A percentile compares a stretch with the other conserved stretches of the same genome.
These are phyloP conservation scores for Chiloscyllium punctatum DNA, from an alignment of 2,797 vertebrate species.

Conservation along the genomic window DNA sequence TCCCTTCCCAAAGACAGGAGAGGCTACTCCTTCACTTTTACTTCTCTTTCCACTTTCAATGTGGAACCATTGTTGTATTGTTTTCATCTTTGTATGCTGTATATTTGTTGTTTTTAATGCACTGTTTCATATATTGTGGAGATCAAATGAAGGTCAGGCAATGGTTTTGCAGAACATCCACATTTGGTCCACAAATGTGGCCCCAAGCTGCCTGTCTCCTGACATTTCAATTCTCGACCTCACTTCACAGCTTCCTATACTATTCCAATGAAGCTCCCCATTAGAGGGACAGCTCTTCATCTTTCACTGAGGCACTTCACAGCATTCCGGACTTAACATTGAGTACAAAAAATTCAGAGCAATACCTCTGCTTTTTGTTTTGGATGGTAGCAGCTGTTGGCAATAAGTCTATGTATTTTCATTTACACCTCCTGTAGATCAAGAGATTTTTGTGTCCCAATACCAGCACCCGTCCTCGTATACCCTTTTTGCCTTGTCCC, in stretches of 20 bases:
- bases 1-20: too few relatives aligned
- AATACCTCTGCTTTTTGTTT: background rate
- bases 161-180: background rate
- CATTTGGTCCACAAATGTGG: background rate
- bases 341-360: background rate
- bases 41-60: too few relatives aligned
- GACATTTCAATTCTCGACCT: background rate
- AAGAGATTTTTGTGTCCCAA: background rate
- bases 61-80: too few relatives aligned
- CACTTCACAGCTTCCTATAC: background rate
- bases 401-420: background rate
- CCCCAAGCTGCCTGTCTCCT: background rate
- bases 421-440: background rate
- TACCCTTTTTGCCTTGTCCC: background rate
- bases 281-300: background rate
- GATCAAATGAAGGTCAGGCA: background rate
- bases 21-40: too few relatives aligned
- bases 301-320: background rate
- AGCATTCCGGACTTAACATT: background rate
- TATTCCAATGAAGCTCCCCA: background rate
- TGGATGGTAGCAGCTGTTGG: too few relatives aligned
- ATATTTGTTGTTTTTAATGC: too few relatives aligned
- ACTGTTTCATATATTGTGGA: background rate
- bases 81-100: too few relatives aligned
- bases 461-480: too few relatives aligned